Base-by-base conservation (phyloP, 2,797 vertebrate species). In the Helicolenus hilgendorfi region DNA sequence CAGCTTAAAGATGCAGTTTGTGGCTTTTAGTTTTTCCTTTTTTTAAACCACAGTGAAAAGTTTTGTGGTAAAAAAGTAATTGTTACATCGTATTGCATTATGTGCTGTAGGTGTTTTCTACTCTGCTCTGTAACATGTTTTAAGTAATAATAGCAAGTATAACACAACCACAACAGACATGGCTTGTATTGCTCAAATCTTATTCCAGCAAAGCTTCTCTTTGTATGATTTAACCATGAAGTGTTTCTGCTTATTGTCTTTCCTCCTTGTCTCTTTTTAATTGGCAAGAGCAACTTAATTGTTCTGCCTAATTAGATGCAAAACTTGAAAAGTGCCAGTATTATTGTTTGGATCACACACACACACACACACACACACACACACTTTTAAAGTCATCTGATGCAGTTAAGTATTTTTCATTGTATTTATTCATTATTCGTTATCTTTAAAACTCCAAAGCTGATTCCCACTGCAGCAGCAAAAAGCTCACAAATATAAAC, bases 381-480 rank as follows among this genome's bases (percentile, higher is more conserved):
- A 14, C 49, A 72, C n/a, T 22, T 76, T 55, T 41, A 10, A 63
- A 79, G 29, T 80, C 56, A 65, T 79, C 27, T 41, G 24, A 11
- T 77, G 22, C 24, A 7, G 55, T 22, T 15, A n/a, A 72, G 56
- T 45, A 22, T 27, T 63, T 85, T 63, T 36, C 45, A 60, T 84
- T 86, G 68, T 65, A 69, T 78, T 75, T 64, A 76, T 90, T 76
- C 35, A 88, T 77, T 81, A 87, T 85, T 81, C 67, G 83, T 79
- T 65, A 83, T 85, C 55, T 74, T 49, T 73, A 63, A 36, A 73
- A 75, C 55, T 81, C 68, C 22, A 72, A 35, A 87, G 79, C 72
- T 63, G 64, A 80, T 59, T 72, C 49, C 68, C 77, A 33, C n/a
- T 36, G 81, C 77, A 59, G 78, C 79, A 63, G 56, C 31, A 75